Base-by-base conservation (phyloP, 1,140 invertebrate genomes). In the Archegozetes longisetosus region DNA sequence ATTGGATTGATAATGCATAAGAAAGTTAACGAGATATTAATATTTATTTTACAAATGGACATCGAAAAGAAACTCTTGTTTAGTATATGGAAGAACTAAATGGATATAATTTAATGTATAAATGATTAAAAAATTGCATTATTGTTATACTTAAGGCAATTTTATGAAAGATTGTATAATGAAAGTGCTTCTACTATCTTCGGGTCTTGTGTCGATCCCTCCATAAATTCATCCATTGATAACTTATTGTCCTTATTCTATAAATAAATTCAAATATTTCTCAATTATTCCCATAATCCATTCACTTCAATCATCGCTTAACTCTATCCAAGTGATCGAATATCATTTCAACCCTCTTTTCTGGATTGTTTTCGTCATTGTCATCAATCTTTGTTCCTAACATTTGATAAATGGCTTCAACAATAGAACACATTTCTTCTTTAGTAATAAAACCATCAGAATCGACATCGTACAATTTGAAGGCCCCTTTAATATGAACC, bases 361-460 rank as follows among this genome's bases (percentile, higher is more conserved):
- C 88, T 1, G 91, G 75, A 63, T 88, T 80, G 63, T 80, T 80
- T 66, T 88, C 81, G 69, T 85, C 80, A 70, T 86, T 84, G 32
- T 70, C 65, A 58, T 69, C 68, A 64, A 72, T 67, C 64, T 71
- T 72, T n/a, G 69, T 63, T 40, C 91, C 89, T 79, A 97, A 90
- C 94, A 98, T 98, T 74, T 94, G 88, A 76, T 98, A 98, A 69
- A 98, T 98, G 60, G 91, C 91, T 71, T 95, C 91, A 14, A 98
- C 93, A 68, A 98, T 98, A 73, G 93, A 92, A 70, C 95, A 90
- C 93, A 98, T 97, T 76, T 98, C 93, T 61, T 91, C 86, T 60
- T 90, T 78, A 12, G 93, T 97, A 68, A 98, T 98, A 72, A 86
- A 97, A 1, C 93, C 93, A 72, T 97, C 92, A 72, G 95, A 94